A percentile compares a stretch with the other conserved stretches of the same genome.
Evolutionary conservation across 2,888 invertebrate genomes (phyloP).

Genomic region (Byasa hedistus): DNA sequence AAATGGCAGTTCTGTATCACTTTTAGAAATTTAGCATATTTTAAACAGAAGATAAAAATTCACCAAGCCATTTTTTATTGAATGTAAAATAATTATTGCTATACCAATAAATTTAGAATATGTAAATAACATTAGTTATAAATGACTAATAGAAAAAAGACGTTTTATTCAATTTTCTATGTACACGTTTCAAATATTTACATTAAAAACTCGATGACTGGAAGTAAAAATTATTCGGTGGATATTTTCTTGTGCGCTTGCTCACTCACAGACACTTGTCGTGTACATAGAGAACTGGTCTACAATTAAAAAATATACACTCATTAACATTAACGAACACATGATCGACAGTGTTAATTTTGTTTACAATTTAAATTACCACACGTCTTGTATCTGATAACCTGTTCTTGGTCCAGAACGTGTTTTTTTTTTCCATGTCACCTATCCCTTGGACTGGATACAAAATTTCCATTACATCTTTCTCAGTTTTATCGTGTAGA

Average conservation of each 20-base stretch:
- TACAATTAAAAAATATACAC: conserved; percentile 23
- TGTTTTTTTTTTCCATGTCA: conserved; percentile 14
- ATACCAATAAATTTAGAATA: conserved; percentile 43
- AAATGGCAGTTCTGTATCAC: conserved; percentile 76
- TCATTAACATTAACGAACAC: conserved; percentile 29
- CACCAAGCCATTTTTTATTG: conserved; percentile 42
- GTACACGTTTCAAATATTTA: conserved; percentile 40
- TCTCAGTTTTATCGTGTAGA: background rate
- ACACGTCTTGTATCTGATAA: conserved; percentile 55
- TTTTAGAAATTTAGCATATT: conserved; percentile 61
- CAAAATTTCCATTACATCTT: background rate
- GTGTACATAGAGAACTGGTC: conserved; percentile 26
- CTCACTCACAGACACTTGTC: conserved; percentile 17
- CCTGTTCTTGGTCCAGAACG: conserved; percentile 73
- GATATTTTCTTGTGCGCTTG: conserved; percentile 38
- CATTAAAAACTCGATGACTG: conserved; percentile 35
- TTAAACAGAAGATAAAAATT: conserved; percentile 50
- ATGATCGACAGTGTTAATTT: conserved; percentile 26
- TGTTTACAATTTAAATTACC: conserved; percentile 29
- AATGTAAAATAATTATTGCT: conserved; percentile 63
- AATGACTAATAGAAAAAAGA: conserved; percentile 39
- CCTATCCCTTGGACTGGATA: background rate
- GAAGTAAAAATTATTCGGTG: conserved; percentile 55
- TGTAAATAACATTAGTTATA: conserved; percentile 45
- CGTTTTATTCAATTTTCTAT: conserved; percentile 30